Evolutionary conservation across 2,888 invertebrate species (phyloP), one percentile per base, ranked within the genome.

Genomic region (Bruchidius siliquastri): DNA sequence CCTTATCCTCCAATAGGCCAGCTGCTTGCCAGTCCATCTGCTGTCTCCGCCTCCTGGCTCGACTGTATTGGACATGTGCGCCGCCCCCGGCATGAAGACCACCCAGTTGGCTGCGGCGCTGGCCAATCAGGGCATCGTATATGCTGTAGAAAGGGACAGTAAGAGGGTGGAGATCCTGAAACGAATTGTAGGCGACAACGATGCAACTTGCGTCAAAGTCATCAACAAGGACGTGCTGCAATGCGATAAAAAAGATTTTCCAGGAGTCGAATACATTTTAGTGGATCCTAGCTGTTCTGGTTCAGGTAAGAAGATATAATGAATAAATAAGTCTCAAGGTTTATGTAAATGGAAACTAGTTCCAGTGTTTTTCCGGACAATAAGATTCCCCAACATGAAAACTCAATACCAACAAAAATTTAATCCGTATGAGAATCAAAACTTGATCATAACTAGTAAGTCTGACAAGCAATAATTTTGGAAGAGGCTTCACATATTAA

Each of bases 211-310:
- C 82, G 92, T 94, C 70, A 86, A 90, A 77, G 87, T 92, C 0
- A 85, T 92, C 0, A 88, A 93, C 79, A 88, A 88, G 73, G 98
- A 98, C 87, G 92, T 94, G 18, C 87, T 96, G 68, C 89, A 88
- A 30, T 88, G 96, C 22, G 88, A 90, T 80, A 87, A 88, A 18
- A 86, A 88, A 0, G 89, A 91, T 66, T 90, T 89, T 80, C 89
- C 91, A 30, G 88, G 92, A 79, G 94, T 97, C 0, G 92, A 96
- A 84, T 97, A 96, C 82, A 93, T 98, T 79, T 87, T 99, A n/a
- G 92, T 99, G 0, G 99, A 99, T 87, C 98, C 99, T 0, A 96
- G 97, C 73, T 99, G 99, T 86, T 95, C 97, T 22, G 98, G 99
- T 68, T 96, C 97, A 84, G 98, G 96, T 92, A 89, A 88, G 49